phyloP scores from a whole-genome alignment of 2,797 vertebrate genomes.

The Esox lucius region DNA sequence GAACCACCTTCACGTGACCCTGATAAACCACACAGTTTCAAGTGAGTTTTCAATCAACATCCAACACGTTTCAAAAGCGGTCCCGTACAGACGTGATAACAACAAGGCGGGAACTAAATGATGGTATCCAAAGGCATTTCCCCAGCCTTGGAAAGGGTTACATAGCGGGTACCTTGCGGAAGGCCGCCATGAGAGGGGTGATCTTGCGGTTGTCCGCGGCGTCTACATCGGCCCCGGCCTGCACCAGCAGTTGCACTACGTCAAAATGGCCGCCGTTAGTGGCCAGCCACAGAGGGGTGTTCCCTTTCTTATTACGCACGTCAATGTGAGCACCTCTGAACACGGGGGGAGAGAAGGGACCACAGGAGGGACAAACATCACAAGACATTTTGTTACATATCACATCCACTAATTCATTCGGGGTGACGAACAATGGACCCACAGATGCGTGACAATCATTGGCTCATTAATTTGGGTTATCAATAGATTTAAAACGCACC shows the following conservation, averaged over 20 bases:
- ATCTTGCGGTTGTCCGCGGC: slow-evolving; percentile 99
- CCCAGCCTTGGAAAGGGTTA: too few species aligned
- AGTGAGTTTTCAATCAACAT: not conserved
- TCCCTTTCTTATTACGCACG: slow-evolving; percentile 98
- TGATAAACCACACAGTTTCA: slow-evolving; percentile 54
- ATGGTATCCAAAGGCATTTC: too few species aligned
- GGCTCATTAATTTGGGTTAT: not conserved
- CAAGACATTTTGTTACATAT: not conserved
- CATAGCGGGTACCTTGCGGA: slow-evolving; percentile 84
- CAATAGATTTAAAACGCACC: slow-evolving; percentile 63
- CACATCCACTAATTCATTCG: too few species aligned
- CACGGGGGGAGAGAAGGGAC: slow-evolving; percentile 19
- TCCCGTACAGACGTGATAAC: too few species aligned
- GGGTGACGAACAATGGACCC: too few species aligned
- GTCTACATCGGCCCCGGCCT: slow-evolving; percentile 94
- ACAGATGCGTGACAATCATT: not conserved
- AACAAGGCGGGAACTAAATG: too few species aligned
- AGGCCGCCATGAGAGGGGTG: slow-evolving; percentile 97
- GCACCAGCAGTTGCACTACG: slow-evolving; percentile 94
- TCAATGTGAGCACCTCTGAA: slow-evolving; percentile 95
- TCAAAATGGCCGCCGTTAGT: slow-evolving; percentile 97
- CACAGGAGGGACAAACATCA: not conserved
- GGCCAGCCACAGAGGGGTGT: slow-evolving; percentile 96
- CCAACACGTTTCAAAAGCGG: too few species aligned
- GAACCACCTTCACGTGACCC: slow-evolving; percentile 98